Evolutionary conservation across 2,113 vertebrate species (phyloP), one percentile per base, ranked within the genome.

Genomic region (Paedocypris sp.): DNA sequence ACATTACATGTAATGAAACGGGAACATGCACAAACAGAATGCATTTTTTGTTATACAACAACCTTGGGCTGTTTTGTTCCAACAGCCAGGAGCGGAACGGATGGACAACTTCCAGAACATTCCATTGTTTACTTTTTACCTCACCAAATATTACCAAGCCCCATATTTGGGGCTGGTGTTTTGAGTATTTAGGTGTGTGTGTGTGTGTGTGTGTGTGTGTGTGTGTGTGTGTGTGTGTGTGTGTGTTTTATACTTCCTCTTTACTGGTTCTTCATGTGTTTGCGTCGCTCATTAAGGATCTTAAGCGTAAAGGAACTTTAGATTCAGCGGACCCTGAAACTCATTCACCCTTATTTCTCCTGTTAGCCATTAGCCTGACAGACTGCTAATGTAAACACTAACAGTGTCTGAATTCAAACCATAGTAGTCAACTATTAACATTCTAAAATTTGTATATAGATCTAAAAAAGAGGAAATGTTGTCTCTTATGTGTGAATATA

Each of bases 241-340:
- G n/a, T n/a, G n/a, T n/a, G n/a, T n/a, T n/a, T n/a, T n/a, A n/a
- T n/a, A n/a, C n/a, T n/a, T n/a, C n/a, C n/a, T n/a, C n/a, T n/a
- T n/a, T n/a, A n/a, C n/a, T 32, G 38, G 25, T 13, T 20, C 41
- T 69, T 69, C 54, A 60, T 69, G 67, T 64, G 47, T 54, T 32
- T 19, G 23, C 28, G 32, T 48, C 3, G 23, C 19, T 60, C 51
- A 64, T 64, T 64, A 69, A 47, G 49, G 47, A 51, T 52, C 46
- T 50, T 50, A 57, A 56, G 50, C 52, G 11, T 45, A 45, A 22
- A 29, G 28, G 5, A 50, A 51, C 46, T 20, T 13, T 61, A 35
- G 36, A 3, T 42, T 39, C 42, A 53, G n/a, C 12, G 4, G 51
- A 61, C 62, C 50, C 53, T 59, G 39, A 50, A 56, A 49, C 45